Percentiles rank a stretch among this genome's conserved stretches.
Conservation (phyloP, 1,140 invertebrate species). For the Drosophila pruinosa region DNA sequence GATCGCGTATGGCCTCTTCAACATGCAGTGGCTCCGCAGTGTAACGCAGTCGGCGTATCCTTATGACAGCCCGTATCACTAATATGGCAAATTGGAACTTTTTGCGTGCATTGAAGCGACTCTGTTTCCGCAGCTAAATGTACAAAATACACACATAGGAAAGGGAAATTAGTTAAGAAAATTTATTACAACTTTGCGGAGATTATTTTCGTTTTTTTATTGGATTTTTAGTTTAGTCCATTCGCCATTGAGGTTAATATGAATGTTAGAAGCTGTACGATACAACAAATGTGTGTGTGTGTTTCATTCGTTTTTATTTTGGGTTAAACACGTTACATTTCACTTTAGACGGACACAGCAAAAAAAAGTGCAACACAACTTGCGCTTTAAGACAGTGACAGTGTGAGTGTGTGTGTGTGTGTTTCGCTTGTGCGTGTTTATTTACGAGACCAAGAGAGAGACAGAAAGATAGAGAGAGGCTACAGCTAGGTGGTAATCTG, state of each 20-base stretch:
- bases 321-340: conserved; percentile 16
- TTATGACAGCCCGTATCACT: conserved; percentile 91
- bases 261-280: conserved; percentile 18
- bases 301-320: background rate
- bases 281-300: conserved; percentile 14
- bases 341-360: conserved; percentile 13
- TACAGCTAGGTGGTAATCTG: background rate
- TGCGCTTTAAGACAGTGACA: conserved; percentile 22
- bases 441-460: background rate
- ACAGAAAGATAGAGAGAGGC: background rate
- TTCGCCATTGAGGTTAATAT: conserved; percentile 36
- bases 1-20: conserved; percentile 89
- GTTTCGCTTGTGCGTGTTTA: background rate
- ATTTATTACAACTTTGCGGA: background rate
- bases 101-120: conserved; percentile 91
- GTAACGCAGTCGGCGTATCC: conserved; percentile 90
- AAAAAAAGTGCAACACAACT: conserved; percentile 16
- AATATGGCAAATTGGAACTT: conserved; percentile 92
- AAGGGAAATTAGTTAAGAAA: conserved; percentile 8
- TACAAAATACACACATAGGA: conserved; percentile 20
- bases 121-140: conserved; percentile 88
- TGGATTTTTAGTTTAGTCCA: conserved; percentile 25
- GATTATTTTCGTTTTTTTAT: conserved; percentile 1
- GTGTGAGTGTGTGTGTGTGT: background rate
- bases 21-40: conserved; percentile 91